Conservation (phyloP, 23 tunicate species). For the Halocynthia roretzi region DNA sequence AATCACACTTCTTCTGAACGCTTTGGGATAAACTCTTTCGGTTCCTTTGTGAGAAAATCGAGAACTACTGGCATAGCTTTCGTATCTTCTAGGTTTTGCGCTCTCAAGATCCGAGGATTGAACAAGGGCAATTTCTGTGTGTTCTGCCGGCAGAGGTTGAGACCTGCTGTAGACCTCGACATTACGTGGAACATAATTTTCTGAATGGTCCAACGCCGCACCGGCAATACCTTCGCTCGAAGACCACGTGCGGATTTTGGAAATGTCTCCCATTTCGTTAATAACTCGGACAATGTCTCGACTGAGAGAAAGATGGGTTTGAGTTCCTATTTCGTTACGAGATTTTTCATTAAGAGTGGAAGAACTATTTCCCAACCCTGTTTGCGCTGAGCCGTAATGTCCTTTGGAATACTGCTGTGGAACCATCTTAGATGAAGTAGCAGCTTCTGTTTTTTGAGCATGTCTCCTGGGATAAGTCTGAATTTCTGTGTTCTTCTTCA, state of each 20-base stretch:
- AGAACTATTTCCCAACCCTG: no score
- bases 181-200: not conserved
- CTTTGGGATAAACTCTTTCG: not conserved
- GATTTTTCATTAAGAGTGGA: not conserved
- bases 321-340: not conserved
- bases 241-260: not conserved
- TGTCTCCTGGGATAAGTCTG: not conserved
- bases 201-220: not conserved
- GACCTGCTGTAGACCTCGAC: not conserved
- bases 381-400: no score
- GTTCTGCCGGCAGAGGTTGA: conserved; percentile 7
- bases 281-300: conserved; percentile 18
- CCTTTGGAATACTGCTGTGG: no score
- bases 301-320: conserved; percentile 5
- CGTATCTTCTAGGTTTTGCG: not conserved
- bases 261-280: conserved; percentile 22
- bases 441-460: no score
- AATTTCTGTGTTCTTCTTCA: no score
- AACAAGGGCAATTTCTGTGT: not conserved
- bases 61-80: conserved; percentile 1
- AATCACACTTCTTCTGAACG: conserved; percentile 11
- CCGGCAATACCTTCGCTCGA: not conserved
- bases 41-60: not conserved
- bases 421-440: no score
- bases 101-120: conserved; percentile 9